These are phyloP conservation scores for Tortricodes alternella DNA, from an alignment of 2,888 invertebrate species.

Conservation along the genomic window DNA sequence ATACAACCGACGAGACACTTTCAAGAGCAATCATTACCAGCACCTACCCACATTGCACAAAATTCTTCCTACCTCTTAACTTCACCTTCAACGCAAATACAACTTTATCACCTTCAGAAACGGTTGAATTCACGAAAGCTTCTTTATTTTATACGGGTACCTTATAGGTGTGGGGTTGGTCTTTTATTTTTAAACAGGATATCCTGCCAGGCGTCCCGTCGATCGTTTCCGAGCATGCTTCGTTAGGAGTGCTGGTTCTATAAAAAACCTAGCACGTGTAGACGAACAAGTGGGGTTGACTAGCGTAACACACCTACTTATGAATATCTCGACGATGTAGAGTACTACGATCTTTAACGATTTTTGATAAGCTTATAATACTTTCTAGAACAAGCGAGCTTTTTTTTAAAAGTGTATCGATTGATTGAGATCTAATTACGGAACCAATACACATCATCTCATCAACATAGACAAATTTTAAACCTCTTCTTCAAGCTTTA, in stretches of 20 bases:
- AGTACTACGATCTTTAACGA: too few relatives aligned
- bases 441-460: too few relatives aligned
- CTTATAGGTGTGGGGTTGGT: conserved; percentile 67
- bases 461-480: too few relatives aligned
- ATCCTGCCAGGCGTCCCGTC: conserved; percentile 63
- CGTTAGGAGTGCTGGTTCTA: conserved; percentile 58
- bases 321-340: too few relatives aligned
- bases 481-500: too few relatives aligned
- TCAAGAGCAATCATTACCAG: conserved; percentile 16
- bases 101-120: conserved; percentile 35
- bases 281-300: conserved; percentile 53
- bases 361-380: too few relatives aligned
- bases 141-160: conserved; percentile 20
- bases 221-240: conserved; percentile 68
- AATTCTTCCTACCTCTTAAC: conserved; percentile 11
- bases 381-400: too few relatives aligned
- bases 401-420: too few relatives aligned
- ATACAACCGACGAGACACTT: neutral
- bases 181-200: conserved; percentile 79
- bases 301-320: too few relatives aligned
- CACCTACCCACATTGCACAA: conserved; percentile 26
- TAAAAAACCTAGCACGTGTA: conserved; percentile 73
- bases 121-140: conserved; percentile 7
- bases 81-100: conserved; percentile 37
- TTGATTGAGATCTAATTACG: too few relatives aligned